Evolutionary conservation across 2,888 invertebrate species (phyloP).

Genomic region (Beris morrisii): DNA sequence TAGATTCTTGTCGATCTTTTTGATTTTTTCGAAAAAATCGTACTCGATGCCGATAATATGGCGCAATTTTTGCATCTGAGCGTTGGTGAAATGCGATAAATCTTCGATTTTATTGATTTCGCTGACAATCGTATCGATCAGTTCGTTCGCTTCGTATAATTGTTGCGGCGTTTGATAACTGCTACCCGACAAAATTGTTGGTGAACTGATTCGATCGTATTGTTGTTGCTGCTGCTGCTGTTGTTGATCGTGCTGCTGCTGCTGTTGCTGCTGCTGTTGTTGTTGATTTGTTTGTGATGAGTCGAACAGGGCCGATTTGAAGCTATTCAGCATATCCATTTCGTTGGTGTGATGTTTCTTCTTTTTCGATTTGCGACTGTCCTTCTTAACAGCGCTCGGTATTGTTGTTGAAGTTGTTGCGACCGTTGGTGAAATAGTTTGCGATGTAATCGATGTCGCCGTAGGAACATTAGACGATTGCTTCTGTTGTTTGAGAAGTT

Average conservation of each 20-base stretch:
- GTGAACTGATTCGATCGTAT: background rate
- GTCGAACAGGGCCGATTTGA: constrained; percentile 46
- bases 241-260: background rate
- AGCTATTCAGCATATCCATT: constrained; percentile 54
- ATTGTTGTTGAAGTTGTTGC: constrained; percentile 17
- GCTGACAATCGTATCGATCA: constrained; percentile 42
- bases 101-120: constrained; percentile 53
- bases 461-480: background rate
- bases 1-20: constrained; percentile 52
- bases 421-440: constrained; percentile 3
- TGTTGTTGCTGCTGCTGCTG: background rate
- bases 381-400: constrained; percentile 36
- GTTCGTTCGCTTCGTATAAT: constrained; percentile 33
- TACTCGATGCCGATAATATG: constrained; percentile 48
- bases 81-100: constrained; percentile 44
- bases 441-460: background rate
- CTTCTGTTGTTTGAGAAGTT: background rate
- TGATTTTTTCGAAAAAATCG: constrained; percentile 51
- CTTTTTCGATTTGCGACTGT: constrained; percentile 47
- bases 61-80: constrained; percentile 47
- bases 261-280: constrained; percentile 1
- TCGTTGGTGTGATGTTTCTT: constrained; percentile 53
- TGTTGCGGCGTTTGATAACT: background rate
- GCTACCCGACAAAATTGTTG: background rate
- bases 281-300: background rate